Conservation (phyloP, 53 echinoderm and acorn worm genomes). For the Temnopleurus reevesii region DNA sequence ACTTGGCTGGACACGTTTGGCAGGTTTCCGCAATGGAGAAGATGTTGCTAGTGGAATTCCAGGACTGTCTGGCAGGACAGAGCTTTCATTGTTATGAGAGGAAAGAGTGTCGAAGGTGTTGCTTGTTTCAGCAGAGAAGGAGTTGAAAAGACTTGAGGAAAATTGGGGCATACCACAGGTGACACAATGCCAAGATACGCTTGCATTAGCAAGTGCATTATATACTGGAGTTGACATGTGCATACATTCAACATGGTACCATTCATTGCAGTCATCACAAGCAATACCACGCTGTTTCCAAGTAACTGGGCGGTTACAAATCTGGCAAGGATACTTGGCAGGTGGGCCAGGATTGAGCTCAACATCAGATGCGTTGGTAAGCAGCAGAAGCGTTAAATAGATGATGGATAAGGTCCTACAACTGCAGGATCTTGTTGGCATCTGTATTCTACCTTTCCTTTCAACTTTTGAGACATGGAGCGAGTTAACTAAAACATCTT, state of each 20-base stretch:
- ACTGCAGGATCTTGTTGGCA: neutral
- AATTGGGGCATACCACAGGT: conserved; percentile 64
- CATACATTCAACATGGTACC: conserved; percentile 67
- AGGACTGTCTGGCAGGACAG: neutral
- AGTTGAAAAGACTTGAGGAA: conserved; percentile 58
- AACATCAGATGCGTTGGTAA: neutral
- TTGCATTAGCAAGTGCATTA: neutral
- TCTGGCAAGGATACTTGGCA: conserved; percentile 58
- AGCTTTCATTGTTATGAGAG: neutral
- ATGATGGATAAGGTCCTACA: neutral
- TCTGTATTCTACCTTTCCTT: neutral
- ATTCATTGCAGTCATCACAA: conserved; percentile 58
- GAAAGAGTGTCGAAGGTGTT: conserved; percentile 41
- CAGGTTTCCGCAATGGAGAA: neutral
- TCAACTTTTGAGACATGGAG: neutral
- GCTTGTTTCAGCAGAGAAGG: conserved; percentile 15
- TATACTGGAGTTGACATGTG: conserved; percentile 51
- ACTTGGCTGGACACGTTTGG: neutral
- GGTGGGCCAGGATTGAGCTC: neutral
- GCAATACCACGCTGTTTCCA: conserved; percentile 63
- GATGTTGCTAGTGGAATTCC: conserved; percentile 14
- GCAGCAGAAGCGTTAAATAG: neutral
- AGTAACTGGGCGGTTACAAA: conserved; percentile 49
- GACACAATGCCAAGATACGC: conserved; percentile 63
- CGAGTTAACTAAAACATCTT: no score